These are phyloP conservation scores for Amyelois transitella DNA, from an alignment of 1,140 invertebrate genomes.

Conservation along the genomic window DNA sequence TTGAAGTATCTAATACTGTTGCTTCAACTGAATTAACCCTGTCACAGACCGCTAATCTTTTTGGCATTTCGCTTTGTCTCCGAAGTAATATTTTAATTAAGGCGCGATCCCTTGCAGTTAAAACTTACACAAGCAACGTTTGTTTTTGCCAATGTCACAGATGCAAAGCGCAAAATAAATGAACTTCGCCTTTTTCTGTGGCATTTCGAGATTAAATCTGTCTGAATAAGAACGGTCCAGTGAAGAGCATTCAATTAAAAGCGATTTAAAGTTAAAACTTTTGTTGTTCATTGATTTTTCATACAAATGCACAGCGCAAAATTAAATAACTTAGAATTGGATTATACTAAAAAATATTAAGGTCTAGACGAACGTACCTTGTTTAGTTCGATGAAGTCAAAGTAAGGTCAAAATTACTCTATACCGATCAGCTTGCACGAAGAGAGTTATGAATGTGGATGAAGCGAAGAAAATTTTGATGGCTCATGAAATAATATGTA, in stretches of 20 bases:
- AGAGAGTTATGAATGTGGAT: no score
- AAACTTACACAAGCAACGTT: slow-evolving; percentile 37
- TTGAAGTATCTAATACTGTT: slow-evolving; percentile 6
- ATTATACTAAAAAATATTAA: no score
- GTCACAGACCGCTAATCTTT: slow-evolving; percentile 43
- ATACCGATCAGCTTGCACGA: no score
- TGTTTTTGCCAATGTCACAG: slow-evolving; percentile 36
- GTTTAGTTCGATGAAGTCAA: no score
- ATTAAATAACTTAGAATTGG: no score
- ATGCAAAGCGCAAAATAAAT: slow-evolving; percentile 6
- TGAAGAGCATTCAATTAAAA: background rate
- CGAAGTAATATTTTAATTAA: slow-evolving; percentile 56
- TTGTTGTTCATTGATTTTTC: no score
- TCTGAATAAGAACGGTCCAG: background rate
- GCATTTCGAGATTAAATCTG: background rate
- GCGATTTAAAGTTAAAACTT: no score
- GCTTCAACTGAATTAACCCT: slow-evolving; percentile 9
- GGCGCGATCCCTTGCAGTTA: slow-evolving; percentile 36
- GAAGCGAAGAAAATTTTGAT: no score
- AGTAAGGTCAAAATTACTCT: no score
- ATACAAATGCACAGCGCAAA: no score
- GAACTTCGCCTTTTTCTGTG: background rate
- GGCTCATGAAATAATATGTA: no score
- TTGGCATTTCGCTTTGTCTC: slow-evolving; percentile 43
- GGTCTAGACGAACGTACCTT: no score